Conservation (phyloP, 2,113 vertebrate genomes). For the Cyphomyrus discorhynchus region DNA sequence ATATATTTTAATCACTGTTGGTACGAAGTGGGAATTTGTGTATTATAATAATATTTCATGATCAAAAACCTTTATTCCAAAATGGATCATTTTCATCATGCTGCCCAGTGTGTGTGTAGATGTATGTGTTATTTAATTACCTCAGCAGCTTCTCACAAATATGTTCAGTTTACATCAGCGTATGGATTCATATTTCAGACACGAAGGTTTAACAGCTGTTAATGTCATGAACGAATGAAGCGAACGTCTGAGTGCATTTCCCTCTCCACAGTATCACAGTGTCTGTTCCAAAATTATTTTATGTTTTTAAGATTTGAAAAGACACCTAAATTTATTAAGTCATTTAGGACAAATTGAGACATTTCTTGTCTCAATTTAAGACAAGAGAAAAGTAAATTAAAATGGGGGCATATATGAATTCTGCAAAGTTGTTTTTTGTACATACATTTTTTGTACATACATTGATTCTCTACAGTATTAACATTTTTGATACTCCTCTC, state of each 20-base stretch:
- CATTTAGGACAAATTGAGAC: background rate
- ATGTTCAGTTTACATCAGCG: constrained; percentile 16
- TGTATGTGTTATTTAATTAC: constrained; percentile 13
- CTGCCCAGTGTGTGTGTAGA: constrained; percentile 46
- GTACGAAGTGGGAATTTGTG: constrained; percentile 40
- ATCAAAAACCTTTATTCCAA: constrained; percentile 64
- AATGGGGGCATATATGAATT: background rate
- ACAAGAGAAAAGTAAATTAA: background rate
- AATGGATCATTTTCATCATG: constrained; percentile 39
- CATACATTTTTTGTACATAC: background rate
- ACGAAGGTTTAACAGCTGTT: background rate
- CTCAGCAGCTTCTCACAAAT: constrained; percentile 33
- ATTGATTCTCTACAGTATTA: background rate
- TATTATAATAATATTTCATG: constrained; percentile 53
- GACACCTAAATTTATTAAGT: constrained; percentile 23
- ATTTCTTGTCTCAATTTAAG: background rate
- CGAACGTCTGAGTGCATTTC: background rate
- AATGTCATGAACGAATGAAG: background rate
- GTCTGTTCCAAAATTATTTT: background rate
- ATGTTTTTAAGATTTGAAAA: constrained; percentile 10
- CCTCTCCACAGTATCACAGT: background rate
- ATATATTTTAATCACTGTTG: constrained; percentile 40
- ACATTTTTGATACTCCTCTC: background rate
- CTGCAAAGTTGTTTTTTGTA: background rate
- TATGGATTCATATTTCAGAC: background rate